Percentiles rank a stretch among this genome's conserved stretches.
phyloP scores from a whole-genome alignment of 2,797 vertebrate species.

The Selene dorsalis region DNA sequence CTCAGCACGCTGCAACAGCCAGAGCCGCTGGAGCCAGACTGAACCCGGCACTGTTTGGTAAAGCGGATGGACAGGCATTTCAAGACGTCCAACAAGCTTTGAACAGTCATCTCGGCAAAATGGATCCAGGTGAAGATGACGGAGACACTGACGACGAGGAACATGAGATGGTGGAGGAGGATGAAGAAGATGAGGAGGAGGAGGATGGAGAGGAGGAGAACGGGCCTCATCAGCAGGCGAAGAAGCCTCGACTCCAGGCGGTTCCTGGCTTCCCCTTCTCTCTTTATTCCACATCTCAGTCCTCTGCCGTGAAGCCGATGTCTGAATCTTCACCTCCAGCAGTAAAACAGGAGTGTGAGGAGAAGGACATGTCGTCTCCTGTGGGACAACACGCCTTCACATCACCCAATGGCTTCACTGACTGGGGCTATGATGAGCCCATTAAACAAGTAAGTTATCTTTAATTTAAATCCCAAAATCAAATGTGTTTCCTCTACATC shows the following conservation, averaged over 20 bases:
- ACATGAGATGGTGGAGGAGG: conserved; percentile 75
- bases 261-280: conserved; percentile 69
- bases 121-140: conserved; percentile 71
- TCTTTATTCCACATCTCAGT: conserved; percentile 63
- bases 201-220: conserved; percentile 82
- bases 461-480: neutral
- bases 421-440: conserved; percentile 89
- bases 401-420: conserved; percentile 81
- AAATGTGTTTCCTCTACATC: neutral
- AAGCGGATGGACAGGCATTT: conserved; percentile 71
- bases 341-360: conserved; percentile 84
- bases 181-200: conserved; percentile 67
- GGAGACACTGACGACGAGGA: conserved; percentile 77
- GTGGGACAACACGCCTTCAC: conserved; percentile 75
- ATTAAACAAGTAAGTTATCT: conserved; percentile 88
- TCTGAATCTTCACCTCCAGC: conserved; percentile 67
- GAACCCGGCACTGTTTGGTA: conserved; percentile 74
- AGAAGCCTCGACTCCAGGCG: conserved; percentile 77
- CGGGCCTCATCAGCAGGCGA: conserved; percentile 67
- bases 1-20: conserved; percentile 88
- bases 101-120: conserved; percentile 73
- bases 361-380: conserved; percentile 82
- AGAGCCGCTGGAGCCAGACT: conserved; percentile 77
- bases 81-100: conserved; percentile 75
- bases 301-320: conserved; percentile 58